A percentile compares a stretch with the other conserved stretches of the same genome.
phyloP scores from a whole-genome alignment of 35 echinoderm and acorn worm species.

The Amphiura filiformis region DNA sequence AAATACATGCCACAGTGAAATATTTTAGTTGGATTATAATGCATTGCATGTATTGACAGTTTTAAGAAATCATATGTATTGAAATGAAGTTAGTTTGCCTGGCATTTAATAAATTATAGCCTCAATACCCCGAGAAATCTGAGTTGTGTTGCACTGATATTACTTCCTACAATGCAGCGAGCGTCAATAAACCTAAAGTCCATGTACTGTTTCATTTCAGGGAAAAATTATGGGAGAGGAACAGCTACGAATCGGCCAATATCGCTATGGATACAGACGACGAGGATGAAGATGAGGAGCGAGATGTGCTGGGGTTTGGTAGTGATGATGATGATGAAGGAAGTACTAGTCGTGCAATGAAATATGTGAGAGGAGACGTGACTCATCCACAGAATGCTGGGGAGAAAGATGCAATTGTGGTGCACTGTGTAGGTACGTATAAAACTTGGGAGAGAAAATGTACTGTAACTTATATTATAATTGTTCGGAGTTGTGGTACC shows the following conservation, averaged over 20 bases:
- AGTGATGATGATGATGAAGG: conserved; percentile 23
- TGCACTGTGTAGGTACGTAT: conserved; percentile 86
- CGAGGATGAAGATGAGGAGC: conserved; percentile 79
- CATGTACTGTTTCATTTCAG: conserved; percentile 22
- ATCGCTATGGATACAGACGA: conserved; percentile 66
- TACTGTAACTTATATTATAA: too few species aligned
- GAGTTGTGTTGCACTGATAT: too few species aligned
- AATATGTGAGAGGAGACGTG: conserved; percentile 86
- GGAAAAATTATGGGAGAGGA: conserved; percentile 63
- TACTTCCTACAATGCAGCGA: too few species aligned
- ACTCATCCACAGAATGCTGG: conserved; percentile 77
- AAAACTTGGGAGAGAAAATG: not conserved
- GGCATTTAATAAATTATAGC: too few species aligned
- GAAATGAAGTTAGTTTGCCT: too few species aligned
- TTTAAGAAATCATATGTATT: too few species aligned
- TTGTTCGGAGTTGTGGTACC: too few species aligned
- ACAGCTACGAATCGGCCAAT: conserved; percentile 70
- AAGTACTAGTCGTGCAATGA: conserved; percentile 37
- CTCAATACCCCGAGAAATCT: too few species aligned
- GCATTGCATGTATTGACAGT: too few species aligned
- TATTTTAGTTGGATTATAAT: too few species aligned
- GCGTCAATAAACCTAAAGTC: too few species aligned
- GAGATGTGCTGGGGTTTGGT: not conserved
- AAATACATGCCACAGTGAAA: too few species aligned
- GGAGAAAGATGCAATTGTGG: conserved; percentile 69